A percentile compares a stretch with the other conserved stretches of the same genome.
phyloP scores from a whole-genome alignment of 2,113 vertebrate species.

The Eudyptes chrysolophus region DNA sequence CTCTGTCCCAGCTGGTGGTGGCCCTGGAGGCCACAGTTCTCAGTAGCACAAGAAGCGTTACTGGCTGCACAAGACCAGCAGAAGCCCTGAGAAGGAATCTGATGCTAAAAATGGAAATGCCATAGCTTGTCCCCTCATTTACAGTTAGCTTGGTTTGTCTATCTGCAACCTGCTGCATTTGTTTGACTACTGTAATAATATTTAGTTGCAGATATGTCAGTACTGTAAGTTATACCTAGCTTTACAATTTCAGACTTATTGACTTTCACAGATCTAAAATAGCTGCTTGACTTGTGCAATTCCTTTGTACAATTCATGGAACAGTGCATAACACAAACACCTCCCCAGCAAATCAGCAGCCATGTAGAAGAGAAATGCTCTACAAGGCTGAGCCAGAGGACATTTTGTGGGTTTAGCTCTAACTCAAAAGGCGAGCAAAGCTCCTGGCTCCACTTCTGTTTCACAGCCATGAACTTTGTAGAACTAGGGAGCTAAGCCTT shows the following conservation, averaged over 20 bases:
- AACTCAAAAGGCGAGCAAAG: not conserved
- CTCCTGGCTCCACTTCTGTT: not conserved
- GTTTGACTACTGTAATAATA: not conserved
- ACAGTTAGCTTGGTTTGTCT: not conserved
- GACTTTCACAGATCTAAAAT: not conserved
- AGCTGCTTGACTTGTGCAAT: not conserved
- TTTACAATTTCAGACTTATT: not conserved
- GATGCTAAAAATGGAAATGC: not conserved
- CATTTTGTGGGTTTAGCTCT: not conserved
- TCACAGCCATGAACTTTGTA: not conserved
- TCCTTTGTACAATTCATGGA: not conserved
- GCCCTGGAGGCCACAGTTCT: not conserved
- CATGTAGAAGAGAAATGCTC: not conserved
- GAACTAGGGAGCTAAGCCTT: not conserved
- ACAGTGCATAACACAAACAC: not conserved
- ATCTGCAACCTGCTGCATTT: not conserved
- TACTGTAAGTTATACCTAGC: not conserved
- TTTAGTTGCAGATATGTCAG: not conserved
- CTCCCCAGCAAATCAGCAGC: not conserved
- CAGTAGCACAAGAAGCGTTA: not conserved
- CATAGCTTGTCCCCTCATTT: not conserved
- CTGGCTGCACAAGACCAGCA: not conserved
- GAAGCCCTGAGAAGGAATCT: not conserved
- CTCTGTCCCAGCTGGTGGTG: not conserved
- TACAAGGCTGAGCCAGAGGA: not conserved